phyloP scores from a whole-genome alignment of 2,113 vertebrate genomes.

The Copsychus sechellarum region DNA sequence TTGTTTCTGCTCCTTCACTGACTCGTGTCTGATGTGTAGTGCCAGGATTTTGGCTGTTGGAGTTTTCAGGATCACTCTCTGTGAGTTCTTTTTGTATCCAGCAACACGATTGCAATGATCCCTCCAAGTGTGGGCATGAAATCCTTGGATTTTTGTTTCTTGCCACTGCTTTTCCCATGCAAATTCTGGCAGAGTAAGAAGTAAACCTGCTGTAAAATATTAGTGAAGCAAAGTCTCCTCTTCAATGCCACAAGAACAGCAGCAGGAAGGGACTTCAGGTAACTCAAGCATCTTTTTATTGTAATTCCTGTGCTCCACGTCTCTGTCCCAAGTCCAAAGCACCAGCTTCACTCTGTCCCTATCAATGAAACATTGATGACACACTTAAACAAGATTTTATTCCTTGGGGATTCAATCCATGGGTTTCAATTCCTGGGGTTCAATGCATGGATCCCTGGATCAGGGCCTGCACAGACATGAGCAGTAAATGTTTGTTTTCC shows the following conservation, averaged over 20 bases:
- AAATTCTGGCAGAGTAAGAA: neutral
- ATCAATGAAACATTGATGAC: neutral
- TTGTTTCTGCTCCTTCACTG: neutral
- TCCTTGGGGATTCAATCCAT: neutral
- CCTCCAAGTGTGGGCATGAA: neutral
- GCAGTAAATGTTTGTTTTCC: neutral
- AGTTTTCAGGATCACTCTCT: neutral
- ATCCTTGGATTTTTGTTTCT: neutral
- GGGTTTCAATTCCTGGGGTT: neutral
- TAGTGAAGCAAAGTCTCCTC: neutral
- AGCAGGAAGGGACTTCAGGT: neutral
- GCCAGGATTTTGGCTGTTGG: neutral
- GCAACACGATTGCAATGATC: neutral
- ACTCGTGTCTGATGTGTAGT: neutral
- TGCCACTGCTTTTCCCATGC: neutral
- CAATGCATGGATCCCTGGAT: accelerated
- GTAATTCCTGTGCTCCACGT: neutral
- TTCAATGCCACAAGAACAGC: neutral
- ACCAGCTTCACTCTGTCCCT: neutral
- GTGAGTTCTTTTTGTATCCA: neutral
- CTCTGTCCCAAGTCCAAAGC: neutral
- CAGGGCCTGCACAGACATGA: neutral
- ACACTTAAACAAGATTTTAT: neutral
- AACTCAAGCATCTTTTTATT: accelerated
- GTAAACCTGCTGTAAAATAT: neutral